Base-by-base conservation (phyloP, 2,797 vertebrate species). In the Acestrorhynchus altus region DNA sequence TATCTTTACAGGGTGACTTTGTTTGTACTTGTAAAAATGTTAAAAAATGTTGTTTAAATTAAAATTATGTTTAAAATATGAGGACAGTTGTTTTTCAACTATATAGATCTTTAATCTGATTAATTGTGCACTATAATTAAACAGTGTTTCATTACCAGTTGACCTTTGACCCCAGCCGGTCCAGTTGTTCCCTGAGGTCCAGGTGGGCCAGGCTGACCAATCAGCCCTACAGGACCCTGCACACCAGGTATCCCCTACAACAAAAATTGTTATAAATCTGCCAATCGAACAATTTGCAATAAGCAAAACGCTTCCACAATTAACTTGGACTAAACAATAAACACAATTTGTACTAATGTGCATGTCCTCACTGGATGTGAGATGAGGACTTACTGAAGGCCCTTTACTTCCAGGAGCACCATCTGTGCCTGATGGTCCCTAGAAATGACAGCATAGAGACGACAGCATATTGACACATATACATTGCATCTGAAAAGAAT, bases 121-220 rank as follows among this genome's bases (percentile, higher is more conserved):
- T 6, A 35, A 35, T 35, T 35, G 6, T 2, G 6, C 31, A 35
- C 2, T 35, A 6, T 35, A 35, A 11, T 63, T 39, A 4, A 54
- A 67, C 16, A 77, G 24, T 5, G 1, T 31, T 6, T 15, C 72
- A 0, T 88, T 95, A 99, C 98, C 93, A 92, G 47, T 88, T 96
- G 96, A 67, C 98, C 98, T 91, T 98, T 96, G 69, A 96, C 94
- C 76, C 98, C 98, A 0, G 89, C 80, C 56, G 89, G 85, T 85
- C 98, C 98, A 0, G 95, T 96, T 40, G 93, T 96, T 81, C 98
- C 98, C 82, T 98, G 97, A 18, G 96, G 94, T 63, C 98, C 98
- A 10, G 95, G 93, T 51, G 95, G 91, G 9, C 98, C 97, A 0
- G 86, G 72, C 0, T 95, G 96, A 0, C 98, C 98, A 15, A 91